These are phyloP conservation scores for Lymantria dispar DNA, from an alignment of 2,888 invertebrate genomes.

Conservation along the genomic window DNA sequence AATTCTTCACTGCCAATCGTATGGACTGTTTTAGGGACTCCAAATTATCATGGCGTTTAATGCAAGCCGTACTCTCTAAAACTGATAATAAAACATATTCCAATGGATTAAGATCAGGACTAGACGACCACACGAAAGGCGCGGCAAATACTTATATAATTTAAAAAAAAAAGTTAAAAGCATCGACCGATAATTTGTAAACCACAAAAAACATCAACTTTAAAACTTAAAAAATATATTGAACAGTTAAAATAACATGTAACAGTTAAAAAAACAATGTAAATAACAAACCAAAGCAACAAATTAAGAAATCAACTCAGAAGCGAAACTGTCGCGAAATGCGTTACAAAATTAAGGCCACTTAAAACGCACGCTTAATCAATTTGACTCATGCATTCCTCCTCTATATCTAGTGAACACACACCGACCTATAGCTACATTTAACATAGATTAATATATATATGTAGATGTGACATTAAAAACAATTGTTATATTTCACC, in stretches of 20 bases:
- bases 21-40: no score
- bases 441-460: slow-evolving; percentile 16
- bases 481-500: no score
- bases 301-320: slow-evolving; percentile 7
- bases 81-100: no score
- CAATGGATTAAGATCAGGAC: no score
- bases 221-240: not conserved
- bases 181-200: no score
- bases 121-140: no score
- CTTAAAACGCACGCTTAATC: slow-evolving; percentile 40
- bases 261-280: not conserved
- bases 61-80: no score
- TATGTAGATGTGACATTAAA: slow-evolving; percentile 18
- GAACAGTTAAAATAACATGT: not conserved
- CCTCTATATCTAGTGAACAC: slow-evolving; percentile 21
- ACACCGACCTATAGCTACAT: slow-evolving; percentile 20
- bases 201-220: no score
- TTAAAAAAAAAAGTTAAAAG: no score
- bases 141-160: no score
- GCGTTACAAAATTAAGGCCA: slow-evolving; percentile 57
- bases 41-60: no score
- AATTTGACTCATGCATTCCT: slow-evolving; percentile 52
- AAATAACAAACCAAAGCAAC: not conserved
- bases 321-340: slow-evolving; percentile 20
- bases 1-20: no score